Percentiles rank a stretch among this genome's conserved stretches.
Conservation (phyloP, 2,113 vertebrate genomes). For the Pampusana beccarii region DNA sequence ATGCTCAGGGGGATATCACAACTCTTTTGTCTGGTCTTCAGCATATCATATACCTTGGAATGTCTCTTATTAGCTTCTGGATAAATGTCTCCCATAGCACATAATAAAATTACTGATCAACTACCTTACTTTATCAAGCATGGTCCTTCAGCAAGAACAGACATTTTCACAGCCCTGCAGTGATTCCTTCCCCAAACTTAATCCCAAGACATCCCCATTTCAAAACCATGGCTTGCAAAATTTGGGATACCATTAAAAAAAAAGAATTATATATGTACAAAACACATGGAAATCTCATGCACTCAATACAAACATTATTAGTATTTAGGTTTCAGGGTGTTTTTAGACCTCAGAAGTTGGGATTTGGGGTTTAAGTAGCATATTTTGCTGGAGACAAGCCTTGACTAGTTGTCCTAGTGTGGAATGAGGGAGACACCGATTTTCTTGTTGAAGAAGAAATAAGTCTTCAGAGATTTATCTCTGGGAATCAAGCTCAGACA, state of each 20-base stretch:
- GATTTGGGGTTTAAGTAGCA: background rate
- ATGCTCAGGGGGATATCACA: background rate
- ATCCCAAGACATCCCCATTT: background rate
- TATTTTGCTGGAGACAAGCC: background rate
- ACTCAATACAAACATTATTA: background rate
- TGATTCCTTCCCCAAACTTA: background rate
- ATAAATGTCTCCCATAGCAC: background rate
- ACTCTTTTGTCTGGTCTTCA: background rate
- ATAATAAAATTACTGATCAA: constrained; percentile 9
- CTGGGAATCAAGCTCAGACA: background rate
- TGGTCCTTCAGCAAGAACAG: background rate
- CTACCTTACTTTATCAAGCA: background rate
- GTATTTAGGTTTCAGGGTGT: background rate
- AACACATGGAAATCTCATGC: background rate
- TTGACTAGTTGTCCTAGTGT: background rate
- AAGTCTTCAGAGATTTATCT: background rate
- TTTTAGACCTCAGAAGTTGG: background rate
- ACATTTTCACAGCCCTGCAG: background rate
- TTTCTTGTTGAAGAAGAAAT: background rate
- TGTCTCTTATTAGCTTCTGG: background rate
- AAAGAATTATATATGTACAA: background rate
- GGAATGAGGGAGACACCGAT: background rate
- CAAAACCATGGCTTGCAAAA: background rate
- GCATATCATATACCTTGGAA: background rate
- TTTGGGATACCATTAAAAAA: background rate